Percentiles rank a stretch among this genome's conserved stretches.
Evolutionary conservation across 2,888 invertebrate species (phyloP).

Genomic region (Ophioninae sp.): DNA sequence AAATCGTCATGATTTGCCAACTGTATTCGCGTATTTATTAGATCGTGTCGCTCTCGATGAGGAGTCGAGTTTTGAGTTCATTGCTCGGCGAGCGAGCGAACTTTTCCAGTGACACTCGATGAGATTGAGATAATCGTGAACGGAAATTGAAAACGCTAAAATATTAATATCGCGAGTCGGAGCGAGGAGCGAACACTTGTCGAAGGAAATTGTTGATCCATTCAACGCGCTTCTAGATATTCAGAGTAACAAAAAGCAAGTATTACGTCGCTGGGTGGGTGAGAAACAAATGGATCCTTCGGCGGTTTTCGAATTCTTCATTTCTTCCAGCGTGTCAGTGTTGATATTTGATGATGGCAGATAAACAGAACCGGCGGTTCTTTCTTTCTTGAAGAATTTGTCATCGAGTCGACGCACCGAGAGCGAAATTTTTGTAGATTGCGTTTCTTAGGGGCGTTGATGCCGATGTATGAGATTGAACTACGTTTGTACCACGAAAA

Average conservation of each 20-base stretch:
- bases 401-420: not conserved
- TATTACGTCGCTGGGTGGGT: not conserved
- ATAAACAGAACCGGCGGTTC: not conserved
- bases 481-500: not conserved
- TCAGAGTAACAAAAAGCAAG: not conserved
- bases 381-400: not conserved
- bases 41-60: not conserved
- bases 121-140: not conserved
- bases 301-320: not conserved
- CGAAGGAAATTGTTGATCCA: not conserved
- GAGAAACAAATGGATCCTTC: not conserved
- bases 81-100: not conserved
- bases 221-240: conserved; percentile 18
- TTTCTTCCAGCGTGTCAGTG: not conserved
- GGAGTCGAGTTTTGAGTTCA: conserved; percentile 6
- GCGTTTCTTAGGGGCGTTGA: not conserved
- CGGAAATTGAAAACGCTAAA: not conserved
- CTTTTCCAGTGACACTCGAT: not conserved
- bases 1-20: conserved; percentile 28
- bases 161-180: not conserved
- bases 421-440: conserved; percentile 10
- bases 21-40: conserved; percentile 13
- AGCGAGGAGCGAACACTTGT: not conserved
- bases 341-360: not conserved
- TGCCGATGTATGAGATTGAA: conserved; percentile 6